These are phyloP conservation scores for Pseudocheirus occidentalis DNA, from an alignment of 2,797 vertebrate species.

Conservation along the genomic window DNA sequence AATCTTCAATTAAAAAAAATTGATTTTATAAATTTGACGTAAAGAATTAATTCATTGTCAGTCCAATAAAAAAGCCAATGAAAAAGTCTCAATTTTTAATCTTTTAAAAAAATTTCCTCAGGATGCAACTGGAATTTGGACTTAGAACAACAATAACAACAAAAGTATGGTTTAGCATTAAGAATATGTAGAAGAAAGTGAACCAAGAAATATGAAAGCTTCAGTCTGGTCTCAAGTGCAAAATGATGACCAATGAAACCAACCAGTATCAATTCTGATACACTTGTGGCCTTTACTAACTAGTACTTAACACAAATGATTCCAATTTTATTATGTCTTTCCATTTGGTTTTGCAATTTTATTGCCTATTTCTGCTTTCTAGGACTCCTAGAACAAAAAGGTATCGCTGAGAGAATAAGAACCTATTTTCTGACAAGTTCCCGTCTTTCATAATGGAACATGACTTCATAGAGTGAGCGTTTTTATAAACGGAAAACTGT, in stretches of 20 bases:
- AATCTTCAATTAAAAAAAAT: conserved; percentile 27
- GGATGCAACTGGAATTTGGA: background rate
- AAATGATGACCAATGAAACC: background rate
- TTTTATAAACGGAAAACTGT: background rate
- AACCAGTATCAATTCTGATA: background rate
- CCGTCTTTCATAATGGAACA: background rate
- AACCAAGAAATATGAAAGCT: background rate
- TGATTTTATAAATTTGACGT: conserved; percentile 34
- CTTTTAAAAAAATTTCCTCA: conserved; percentile 15
- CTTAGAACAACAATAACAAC: conserved; percentile 32
- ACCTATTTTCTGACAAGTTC: conserved; percentile 26
- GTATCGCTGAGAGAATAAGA: background rate
- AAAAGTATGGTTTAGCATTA: background rate
- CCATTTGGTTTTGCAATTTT: conserved; percentile 32
- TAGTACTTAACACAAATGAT: conserved; percentile 8
- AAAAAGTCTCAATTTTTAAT: conserved; percentile 65
- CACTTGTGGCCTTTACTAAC: background rate
- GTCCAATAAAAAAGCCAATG: conserved; percentile 51
- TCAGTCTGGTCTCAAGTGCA: conserved; percentile 15
- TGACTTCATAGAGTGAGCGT: background rate
- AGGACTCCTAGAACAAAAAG: background rate
- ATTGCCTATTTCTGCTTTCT: conserved; percentile 5
- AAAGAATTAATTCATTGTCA: conserved; percentile 52
- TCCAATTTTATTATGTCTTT: background rate
- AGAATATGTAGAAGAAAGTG: background rate